Conservation (phyloP, 1,140 invertebrate genomes). For the Pteromalus puparum region DNA sequence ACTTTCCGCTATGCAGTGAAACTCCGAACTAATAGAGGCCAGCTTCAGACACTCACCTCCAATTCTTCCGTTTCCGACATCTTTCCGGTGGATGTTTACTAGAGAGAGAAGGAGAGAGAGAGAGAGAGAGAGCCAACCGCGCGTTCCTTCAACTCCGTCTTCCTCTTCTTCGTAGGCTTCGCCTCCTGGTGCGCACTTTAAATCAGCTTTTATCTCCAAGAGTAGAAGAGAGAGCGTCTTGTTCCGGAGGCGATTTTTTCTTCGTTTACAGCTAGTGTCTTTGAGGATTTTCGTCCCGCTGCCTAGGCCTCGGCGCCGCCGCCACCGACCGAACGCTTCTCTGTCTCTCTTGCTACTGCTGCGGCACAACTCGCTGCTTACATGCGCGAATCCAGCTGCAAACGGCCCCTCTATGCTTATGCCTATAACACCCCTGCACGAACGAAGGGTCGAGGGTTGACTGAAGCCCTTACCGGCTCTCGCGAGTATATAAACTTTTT, state of each 20-base stretch:
- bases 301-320: neutral
- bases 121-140: neutral
- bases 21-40: conserved; percentile 25
- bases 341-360: neutral
- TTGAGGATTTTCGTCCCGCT: no score
- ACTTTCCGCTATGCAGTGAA: conserved; percentile 3
- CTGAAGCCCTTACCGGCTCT: no score
- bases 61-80: conserved; percentile 73
- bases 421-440: neutral
- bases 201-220: no score
- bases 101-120: neutral
- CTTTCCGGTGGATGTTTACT: conserved; percentile 66
- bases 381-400: neutral
- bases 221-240: no score
- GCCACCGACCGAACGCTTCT: neutral
- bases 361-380: neutral
- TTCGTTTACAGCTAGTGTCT: neutral
- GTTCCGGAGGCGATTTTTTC: no score
- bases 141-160: neutral
- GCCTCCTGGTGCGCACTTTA: neutral
- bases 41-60: conserved; percentile 66
- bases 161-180: neutral
- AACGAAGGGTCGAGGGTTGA: neutral
- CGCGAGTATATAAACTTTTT: no score
- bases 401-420: neutral